Percentiles rank a stretch among this genome's conserved stretches.
These are phyloP conservation scores for Tiphia femorata DNA, from an alignment of 2,888 invertebrate genomes.

Conservation along the genomic window DNA sequence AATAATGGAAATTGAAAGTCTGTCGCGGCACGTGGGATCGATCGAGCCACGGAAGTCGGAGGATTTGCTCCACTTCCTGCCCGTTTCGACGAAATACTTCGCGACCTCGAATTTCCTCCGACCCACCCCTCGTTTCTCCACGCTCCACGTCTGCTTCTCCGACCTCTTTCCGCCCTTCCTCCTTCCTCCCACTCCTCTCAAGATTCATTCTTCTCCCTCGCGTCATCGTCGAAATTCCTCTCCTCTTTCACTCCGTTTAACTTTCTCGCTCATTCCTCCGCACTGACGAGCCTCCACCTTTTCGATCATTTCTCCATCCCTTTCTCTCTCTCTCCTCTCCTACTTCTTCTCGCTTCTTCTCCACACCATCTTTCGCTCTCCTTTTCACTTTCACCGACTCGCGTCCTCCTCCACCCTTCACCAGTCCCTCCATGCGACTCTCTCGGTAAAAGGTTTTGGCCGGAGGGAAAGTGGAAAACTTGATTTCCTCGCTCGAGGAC, in stretches of 20 bases:
- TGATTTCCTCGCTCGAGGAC: conserved; percentile 31
- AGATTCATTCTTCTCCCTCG: neutral
- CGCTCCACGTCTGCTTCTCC: neutral
- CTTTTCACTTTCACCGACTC: neutral
- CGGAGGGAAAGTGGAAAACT: conserved; percentile 44
- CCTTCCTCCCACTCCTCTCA: neutral
- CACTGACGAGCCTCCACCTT: neutral
- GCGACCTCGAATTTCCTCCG: conserved; percentile 23
- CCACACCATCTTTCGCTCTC: neutral
- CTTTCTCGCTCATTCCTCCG: neutral
- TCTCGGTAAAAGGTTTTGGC: conserved; percentile 37
- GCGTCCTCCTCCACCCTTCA: neutral
- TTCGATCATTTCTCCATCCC: too few species aligned
- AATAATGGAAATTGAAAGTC: conserved; percentile 40
- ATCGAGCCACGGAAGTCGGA: conserved; percentile 48
- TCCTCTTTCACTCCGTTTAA: neutral
- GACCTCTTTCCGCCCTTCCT: neutral
- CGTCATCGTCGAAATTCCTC: neutral
- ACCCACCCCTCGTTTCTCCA: neutral
- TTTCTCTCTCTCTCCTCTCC: neutral
- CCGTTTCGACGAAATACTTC: conserved; percentile 26
- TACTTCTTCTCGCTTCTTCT: neutral
- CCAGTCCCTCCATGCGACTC: neutral
- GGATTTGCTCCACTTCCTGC: conserved; percentile 47
- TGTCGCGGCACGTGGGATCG: conserved; percentile 39